Conservation (phyloP, 2,797 vertebrate species). For the Pipistrellus kuhlii region DNA sequence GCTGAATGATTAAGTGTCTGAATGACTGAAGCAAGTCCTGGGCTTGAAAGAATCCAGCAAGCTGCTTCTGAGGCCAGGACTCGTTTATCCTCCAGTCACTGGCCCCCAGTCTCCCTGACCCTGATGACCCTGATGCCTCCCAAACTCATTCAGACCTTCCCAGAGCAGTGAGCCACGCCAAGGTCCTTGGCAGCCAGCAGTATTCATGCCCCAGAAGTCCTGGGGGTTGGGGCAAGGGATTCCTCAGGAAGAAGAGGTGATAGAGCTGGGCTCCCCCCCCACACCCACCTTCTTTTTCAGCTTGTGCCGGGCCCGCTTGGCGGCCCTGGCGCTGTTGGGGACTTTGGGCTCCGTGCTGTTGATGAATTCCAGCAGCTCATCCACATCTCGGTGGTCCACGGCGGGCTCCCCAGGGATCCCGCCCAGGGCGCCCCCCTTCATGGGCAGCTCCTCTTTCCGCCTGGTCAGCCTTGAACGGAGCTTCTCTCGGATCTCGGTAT, state of each 20-base stretch:
- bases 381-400: conserved; percentile 96
- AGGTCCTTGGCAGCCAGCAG: conserved; percentile 45
- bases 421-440: conserved; percentile 90
- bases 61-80: conserved; percentile 36
- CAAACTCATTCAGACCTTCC: conserved; percentile 65
- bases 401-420: conserved; percentile 90
- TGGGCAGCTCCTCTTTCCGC: conserved; percentile 97
- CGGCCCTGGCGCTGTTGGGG: conserved; percentile 97
- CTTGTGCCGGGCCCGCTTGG: conserved; percentile 98
- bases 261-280: conserved; percentile 56
- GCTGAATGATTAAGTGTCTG: conserved; percentile 40
- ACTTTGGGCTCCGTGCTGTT: conserved; percentile 98
- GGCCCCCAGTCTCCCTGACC: conserved; percentile 58
- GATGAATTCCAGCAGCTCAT: conserved; percentile 98
- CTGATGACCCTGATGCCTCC: conserved; percentile 62
- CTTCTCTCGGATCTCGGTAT: conserved; percentile 98
- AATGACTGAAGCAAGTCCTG: conserved; percentile 27
- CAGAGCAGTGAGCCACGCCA: conserved; percentile 14
- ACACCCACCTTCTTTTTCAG: conserved; percentile 96
- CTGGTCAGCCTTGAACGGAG: conserved; percentile 96
- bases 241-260: conserved; percentile 57
- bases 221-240: background rate
- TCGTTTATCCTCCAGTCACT: background rate
- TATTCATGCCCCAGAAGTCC: conserved; percentile 15
- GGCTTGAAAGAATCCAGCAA: conserved; percentile 57